Evolutionary conservation across 2,113 vertebrate species (phyloP), one percentile per base, ranked within the genome.

Genomic region (Plecotus auritus): DNA sequence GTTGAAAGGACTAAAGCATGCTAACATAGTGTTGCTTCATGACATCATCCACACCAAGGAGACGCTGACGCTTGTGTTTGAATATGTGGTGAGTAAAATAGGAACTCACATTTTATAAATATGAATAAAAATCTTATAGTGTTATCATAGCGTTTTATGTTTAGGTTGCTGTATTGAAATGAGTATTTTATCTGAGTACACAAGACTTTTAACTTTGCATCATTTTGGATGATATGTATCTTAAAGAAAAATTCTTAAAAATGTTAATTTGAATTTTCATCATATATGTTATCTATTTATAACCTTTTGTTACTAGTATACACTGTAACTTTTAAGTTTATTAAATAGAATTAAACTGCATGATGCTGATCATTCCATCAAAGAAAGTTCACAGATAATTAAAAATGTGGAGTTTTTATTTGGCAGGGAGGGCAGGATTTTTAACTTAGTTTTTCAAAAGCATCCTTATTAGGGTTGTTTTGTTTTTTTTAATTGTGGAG

Each of bases 31-130:
- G 95, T 98, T 99, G 95, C 99, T 99, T 96, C 99, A 99, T 98
- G 99, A 99, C 97, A 99, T 99, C 98, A 99, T 99, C 98, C 99
- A 99, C 97, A 99, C 99, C 94, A 99, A 99, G 99, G 99, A 99
- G 96, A 99, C 99, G 0, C 98, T 99, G 98, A 99, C 99, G 14
- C 99, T 99, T 95, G 99, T 99, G 95, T 99, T 99, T 95, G 99
- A 99, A 96, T 99, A 99, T 97, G 99, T 99, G 99, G 99, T 99
- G 98, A 99, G 99, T 99, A 96, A 96, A 95, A 54, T 32, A 45
- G 85, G 22, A 80, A 74, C 88, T 88, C 26, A 76, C 13, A 22
- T 64, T 70, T 40, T 64, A 9, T 14, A 42, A 42, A 37, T 45
- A 12, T 22, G 28, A 88, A 42, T 78, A 54, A 8, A 73, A 89